Base-by-base conservation (phyloP, 2,888 invertebrate species). In the Dinocampus coccinellae region DNA sequence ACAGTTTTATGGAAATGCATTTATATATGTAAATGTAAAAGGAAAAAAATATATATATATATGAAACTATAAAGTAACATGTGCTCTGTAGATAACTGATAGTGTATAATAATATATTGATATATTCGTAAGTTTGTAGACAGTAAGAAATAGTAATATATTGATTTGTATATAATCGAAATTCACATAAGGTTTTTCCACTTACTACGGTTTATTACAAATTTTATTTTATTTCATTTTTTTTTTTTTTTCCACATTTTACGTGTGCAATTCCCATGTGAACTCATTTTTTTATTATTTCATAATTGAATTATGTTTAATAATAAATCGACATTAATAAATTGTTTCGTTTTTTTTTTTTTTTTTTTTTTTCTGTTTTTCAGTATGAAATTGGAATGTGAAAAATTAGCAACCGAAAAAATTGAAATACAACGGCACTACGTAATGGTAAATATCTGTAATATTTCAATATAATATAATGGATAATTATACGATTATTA, bases 391-490 rank as follows among this genome's bases (percentile, higher is more conserved):
- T 91, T 94, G 90, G 95, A 96, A 90, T 94, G 94, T 89, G 95
- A 96, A 89, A 96, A 96, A 89, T 89, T 95, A 88, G 94, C 94
- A 84, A 93, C 93, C 88, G 95, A 96, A 90, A 95, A 95, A 90
- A 95, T 95, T 83, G 95, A 95, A 90, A 94, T 95, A 90, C 95
- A 95, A 88, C 91, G 95, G 89, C 95, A 95, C 90, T 95, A 95
- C 90, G 94, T 95, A 80, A 95, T 95, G 95, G 95, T 95, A 89
- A 92, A 93, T 77, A 70, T 70, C 72, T 76, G 71, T 74, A 72
- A 74, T 75, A 74, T 72, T 75, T 74, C 75, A 34, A 55, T 26
- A 64, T 33, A 69, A 39, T 62, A 55, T 42, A 11, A 52, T 16
- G 47, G 24, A 70, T 42, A 22, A 62, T 62, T 42, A 16, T 7